These are phyloP conservation scores for Cotesia glomerata DNA, from an alignment of 1,140 invertebrate species.

Conservation along the genomic window DNA sequence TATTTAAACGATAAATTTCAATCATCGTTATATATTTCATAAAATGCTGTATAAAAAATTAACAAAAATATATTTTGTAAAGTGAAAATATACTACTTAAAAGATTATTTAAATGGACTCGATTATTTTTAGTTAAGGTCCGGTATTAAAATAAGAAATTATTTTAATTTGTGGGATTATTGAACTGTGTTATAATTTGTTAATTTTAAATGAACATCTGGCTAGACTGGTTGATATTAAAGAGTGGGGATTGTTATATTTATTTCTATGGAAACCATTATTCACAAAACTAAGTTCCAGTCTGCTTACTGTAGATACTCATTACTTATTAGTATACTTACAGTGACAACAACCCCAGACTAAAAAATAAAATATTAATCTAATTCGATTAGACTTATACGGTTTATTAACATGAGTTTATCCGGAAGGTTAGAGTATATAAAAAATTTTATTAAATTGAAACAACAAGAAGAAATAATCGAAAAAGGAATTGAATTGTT, in stretches of 20 bases:
- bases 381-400: neutral
- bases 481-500: constrained; percentile 48
- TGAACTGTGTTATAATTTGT: too few relatives aligned
- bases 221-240: neutral
- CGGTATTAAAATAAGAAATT: too few relatives aligned
- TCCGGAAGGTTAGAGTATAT: constrained; percentile 37
- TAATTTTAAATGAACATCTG: neutral
- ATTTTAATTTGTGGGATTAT: too few relatives aligned
- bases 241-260: neutral
- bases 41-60: too few relatives aligned
- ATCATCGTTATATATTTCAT: too few relatives aligned
- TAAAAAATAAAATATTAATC: neutral
- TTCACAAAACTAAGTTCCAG: neutral
- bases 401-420: constrained; percentile 1
- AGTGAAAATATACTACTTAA: too few relatives aligned
- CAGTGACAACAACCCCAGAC: too few relatives aligned
- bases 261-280: constrained; percentile 6
- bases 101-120: too few relatives aligned
- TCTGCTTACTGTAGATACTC: neutral
- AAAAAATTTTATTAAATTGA: constrained; percentile 49
- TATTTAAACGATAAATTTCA: too few relatives aligned
- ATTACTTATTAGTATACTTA: neutral
- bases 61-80: too few relatives aligned
- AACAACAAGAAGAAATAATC: constrained; percentile 52
- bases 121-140: too few relatives aligned